Evolutionary conservation across 2,888 invertebrate genomes (phyloP).

Genomic region (Pammene aurita): DNA sequence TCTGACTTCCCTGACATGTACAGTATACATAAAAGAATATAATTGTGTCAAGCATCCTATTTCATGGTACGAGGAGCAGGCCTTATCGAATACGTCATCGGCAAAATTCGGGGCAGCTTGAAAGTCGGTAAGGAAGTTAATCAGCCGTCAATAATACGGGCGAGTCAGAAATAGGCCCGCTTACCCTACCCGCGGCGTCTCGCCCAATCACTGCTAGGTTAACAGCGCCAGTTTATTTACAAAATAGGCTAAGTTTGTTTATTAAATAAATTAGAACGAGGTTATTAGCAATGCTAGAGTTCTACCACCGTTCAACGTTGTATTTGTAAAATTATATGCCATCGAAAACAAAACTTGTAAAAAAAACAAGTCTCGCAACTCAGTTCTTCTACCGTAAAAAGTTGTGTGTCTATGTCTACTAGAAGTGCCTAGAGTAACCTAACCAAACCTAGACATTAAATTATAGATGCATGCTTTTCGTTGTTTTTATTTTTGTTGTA

Average conservation of each 20-base stretch:
- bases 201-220: constrained; percentile 8
- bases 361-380: too few relatives aligned
- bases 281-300: too few relatives aligned
- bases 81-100: constrained; percentile 34
- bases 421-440: too few relatives aligned
- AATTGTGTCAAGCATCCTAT: constrained; percentile 24
- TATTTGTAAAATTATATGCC: too few relatives aligned
- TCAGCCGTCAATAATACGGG: constrained; percentile 40
- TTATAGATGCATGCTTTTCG: too few relatives aligned
- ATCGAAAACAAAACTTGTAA: too few relatives aligned
- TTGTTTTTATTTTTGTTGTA: too few relatives aligned
- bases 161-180: constrained; percentile 37
- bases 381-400: too few relatives aligned
- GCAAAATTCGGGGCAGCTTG: constrained; percentile 32
- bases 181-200: constrained; percentile 32
- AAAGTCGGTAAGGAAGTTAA: constrained; percentile 40
- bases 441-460: too few relatives aligned
- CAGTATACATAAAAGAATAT: constrained; percentile 8
- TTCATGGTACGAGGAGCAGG: constrained; percentile 29
- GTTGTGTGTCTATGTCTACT: too few relatives aligned
- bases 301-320: too few relatives aligned
- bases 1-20: not conserved
- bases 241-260: constrained; percentile 10
- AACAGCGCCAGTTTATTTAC: constrained; percentile 20
- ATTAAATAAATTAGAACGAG: not conserved